Conservation (phyloP, 2,797 vertebrate genomes). For the Notolepis coatsorum region DNA sequence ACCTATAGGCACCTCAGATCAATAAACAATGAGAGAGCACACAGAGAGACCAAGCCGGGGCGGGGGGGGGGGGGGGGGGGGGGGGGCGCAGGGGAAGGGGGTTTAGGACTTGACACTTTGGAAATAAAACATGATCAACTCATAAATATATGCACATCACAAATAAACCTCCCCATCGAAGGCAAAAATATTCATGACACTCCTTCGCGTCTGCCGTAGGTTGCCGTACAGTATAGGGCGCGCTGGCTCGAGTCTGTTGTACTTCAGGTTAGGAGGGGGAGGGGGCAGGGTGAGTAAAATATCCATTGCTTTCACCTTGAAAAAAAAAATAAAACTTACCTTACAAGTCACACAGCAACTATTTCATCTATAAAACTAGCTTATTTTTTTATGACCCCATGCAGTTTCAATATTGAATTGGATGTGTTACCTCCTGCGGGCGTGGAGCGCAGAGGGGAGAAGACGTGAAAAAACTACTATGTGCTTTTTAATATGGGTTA, state of each 20-base stretch:
- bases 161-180: too few relatives aligned
- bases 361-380: slow-evolving; percentile 43
- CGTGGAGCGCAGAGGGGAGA: slow-evolving; percentile 7
- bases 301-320: slow-evolving; percentile 42
- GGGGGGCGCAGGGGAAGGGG: too few relatives aligned
- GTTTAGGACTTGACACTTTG: too few relatives aligned
- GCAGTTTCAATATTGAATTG: too few relatives aligned
- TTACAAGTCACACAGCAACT: background rate
- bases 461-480: slow-evolving; percentile 38
- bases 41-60: too few relatives aligned
- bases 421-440: slow-evolving; percentile 40
- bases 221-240: too few relatives aligned
- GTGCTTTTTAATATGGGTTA: too few relatives aligned
- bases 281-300: slow-evolving; percentile 51
- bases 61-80: too few relatives aligned
- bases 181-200: too few relatives aligned
- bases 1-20: slow-evolving; percentile 55
- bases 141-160: slow-evolving; percentile 42
- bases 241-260: too few relatives aligned
- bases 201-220: too few relatives aligned
- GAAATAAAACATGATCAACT: too few relatives aligned
- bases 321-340: slow-evolving; percentile 29
- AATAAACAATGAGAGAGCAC: slow-evolving; percentile 61
- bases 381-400: slow-evolving; percentile 47
- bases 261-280: slow-evolving; percentile 9